Evolutionary conservation across 2,113 vertebrate species (phyloP), one percentile per base, ranked within the genome.

Genomic region (Cygnus atratus): DNA sequence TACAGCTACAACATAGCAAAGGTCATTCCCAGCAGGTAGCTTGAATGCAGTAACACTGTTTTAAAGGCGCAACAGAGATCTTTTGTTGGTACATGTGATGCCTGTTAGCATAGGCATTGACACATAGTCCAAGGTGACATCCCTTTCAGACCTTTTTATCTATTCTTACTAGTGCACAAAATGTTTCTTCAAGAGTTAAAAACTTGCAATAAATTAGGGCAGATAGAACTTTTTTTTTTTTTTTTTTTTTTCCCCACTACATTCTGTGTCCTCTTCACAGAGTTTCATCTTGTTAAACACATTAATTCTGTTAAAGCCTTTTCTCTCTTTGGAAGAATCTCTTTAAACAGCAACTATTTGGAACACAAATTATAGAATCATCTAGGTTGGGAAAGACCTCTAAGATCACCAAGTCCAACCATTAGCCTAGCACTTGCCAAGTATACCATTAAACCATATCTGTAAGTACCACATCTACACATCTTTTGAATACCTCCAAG

Each of bases 251-350:
- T 24, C 29, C 43, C 4, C 4, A 24, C 28, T 39, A 29, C 1
- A 17, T 10, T 8, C 8, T 41, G 6, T 77, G 3, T 52, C 43
- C 3, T 87, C 31, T 82, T 33, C 58, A 43, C 5, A 82, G 43
- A 46, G 1, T 44, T 25, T 61, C 9, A 16, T 35, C 20, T 74
- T 77, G 6, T 44, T 44, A 70, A 74, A 62, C 0, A 0, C 9
- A 67, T 25, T 80, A 35, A 62, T 81, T 44, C 57, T 46, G 8
- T 13, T 29, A 77, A 93, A 73, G 4, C 3, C 10, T 78, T 61
- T 9, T 43, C 13, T 78, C 24, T 59, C 28, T 61, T 87, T 66
- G 25, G 14, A 58, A 39, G 67, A 68, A 15, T n/a, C 13, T 46
- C 4, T 52, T 6, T 76, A 83, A 52, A 31, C 12, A 67, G 2